Conservation (phyloP, 2,888 invertebrate genomes). For the Cosmia trapezina region DNA sequence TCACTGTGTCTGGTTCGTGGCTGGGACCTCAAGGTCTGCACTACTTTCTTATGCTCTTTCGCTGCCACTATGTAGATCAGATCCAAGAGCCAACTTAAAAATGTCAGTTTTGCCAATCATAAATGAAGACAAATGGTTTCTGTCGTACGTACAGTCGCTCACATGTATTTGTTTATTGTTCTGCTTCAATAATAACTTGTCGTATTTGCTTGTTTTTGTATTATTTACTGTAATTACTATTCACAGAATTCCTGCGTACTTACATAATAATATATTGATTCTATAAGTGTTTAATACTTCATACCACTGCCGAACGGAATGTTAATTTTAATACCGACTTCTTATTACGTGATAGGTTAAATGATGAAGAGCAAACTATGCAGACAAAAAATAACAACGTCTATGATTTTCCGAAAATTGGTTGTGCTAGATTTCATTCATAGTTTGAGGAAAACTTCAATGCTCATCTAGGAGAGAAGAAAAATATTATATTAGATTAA, state of each 20-base stretch:
- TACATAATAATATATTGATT: constrained; percentile 37
- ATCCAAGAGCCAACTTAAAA: constrained; percentile 20
- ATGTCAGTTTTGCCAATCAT: constrained; percentile 14
- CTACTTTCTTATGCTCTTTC: constrained; percentile 20
- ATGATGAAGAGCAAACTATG: constrained; percentile 16
- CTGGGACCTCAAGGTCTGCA: constrained; percentile 18
- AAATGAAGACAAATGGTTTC: constrained; percentile 24
- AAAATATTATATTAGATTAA: not conserved
- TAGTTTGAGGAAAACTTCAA: constrained; percentile 1
- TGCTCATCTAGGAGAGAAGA: not conserved
- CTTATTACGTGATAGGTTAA: constrained; percentile 24
- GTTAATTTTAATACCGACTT: constrained; percentile 39
- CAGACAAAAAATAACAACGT: constrained; percentile 14
- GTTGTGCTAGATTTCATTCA: not conserved
- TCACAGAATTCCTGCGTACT: constrained; percentile 44
- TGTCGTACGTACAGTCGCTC: constrained; percentile 19
- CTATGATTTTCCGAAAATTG: not conserved
- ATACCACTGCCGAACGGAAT: constrained; percentile 43
- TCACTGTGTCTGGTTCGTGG: constrained; percentile 9
- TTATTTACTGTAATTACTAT: constrained; percentile 56
- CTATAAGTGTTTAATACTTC: constrained; percentile 49
- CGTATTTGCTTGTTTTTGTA: constrained; percentile 45
- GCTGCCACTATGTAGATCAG: constrained; percentile 11
- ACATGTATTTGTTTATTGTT: constrained; percentile 38
- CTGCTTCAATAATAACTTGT: constrained; percentile 41